Evolutionary conservation across 2,113 vertebrate species (phyloP).

Genomic region (Crotalus tigris): DNA sequence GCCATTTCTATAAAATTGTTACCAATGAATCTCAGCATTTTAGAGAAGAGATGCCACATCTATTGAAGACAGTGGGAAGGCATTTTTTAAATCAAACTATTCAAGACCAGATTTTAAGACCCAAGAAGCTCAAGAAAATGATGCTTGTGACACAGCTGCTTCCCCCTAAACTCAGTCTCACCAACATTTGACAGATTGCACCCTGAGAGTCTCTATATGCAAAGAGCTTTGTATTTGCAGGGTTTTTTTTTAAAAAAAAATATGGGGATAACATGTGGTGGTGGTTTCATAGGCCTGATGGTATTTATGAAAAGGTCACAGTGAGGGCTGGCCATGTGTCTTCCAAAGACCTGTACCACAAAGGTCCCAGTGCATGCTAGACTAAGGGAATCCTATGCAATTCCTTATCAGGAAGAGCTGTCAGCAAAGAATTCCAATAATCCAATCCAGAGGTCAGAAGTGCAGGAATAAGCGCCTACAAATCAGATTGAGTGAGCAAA

Average conservation of each 20-base stretch:
- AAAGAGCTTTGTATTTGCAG: not conserved
- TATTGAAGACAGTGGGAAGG: not conserved
- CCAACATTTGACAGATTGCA: not conserved
- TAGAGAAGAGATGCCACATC: not conserved
- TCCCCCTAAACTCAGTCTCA: not conserved
- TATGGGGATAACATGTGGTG: not conserved
- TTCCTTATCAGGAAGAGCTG: conserved; percentile 69
- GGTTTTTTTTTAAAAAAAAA: not conserved
- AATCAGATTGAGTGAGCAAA: conserved; percentile 58
- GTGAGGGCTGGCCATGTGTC: not conserved
- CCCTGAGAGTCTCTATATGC: not conserved
- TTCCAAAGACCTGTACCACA: conserved; percentile 36
- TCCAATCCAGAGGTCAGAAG: conserved; percentile 67
- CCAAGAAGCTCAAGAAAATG: not conserved
- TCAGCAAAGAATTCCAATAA: conserved; percentile 71
- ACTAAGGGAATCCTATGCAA: conserved; percentile 57
- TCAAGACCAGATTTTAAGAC: not conserved
- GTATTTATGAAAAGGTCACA: conserved; percentile 17
- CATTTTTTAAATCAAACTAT: not conserved
- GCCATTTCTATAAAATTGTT: not conserved
- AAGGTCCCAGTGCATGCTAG: conserved; percentile 52
- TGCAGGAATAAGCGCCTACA: conserved; percentile 67
- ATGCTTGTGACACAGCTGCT: not conserved
- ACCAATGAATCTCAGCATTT: not conserved
- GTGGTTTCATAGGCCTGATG: not conserved